phyloP scores from a whole-genome alignment of 1,140 invertebrate genomes.

The Drosophila azteca region DNA sequence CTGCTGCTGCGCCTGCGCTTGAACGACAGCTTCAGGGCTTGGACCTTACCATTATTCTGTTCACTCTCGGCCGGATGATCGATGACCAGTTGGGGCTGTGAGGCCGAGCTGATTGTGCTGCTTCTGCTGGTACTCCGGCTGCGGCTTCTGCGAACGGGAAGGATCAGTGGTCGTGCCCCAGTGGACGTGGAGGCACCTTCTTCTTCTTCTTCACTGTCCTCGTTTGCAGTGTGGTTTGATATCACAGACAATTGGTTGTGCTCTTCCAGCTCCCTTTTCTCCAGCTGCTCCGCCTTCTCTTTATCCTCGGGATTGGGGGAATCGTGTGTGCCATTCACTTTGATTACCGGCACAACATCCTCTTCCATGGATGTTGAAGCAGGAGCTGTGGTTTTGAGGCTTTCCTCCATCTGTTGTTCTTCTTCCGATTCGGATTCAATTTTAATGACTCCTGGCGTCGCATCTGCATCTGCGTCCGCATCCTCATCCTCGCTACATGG shows the following conservation, averaged over 20 bases:
- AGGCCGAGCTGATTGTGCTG: conserved; percentile 65
- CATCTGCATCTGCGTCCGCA: neutral
- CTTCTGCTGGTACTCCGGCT: conserved; percentile 34
- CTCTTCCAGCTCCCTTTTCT: conserved; percentile 12
- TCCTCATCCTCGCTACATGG: conserved; percentile 10
- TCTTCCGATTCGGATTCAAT: conserved; percentile 52
- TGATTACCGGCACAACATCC: conserved; percentile 18
- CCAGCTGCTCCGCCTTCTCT: neutral
- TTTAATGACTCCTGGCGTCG: conserved; percentile 32
- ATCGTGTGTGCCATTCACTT: conserved; percentile 58
- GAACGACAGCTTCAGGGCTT: conserved; percentile 15
- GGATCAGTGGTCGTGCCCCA: conserved; percentile 7
- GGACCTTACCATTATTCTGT: conserved; percentile 36
- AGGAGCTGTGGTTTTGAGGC: neutral
- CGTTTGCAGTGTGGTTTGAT: conserved; percentile 44
- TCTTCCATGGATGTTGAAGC: too few species aligned
- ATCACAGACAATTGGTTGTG: conserved; percentile 62
- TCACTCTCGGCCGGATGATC: conserved; percentile 68
- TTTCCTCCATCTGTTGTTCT: conserved; percentile 13
- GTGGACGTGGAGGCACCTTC: neutral
- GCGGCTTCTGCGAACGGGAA: conserved; percentile 25
- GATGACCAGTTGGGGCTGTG: conserved; percentile 67
- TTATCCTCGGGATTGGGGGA: neutral
- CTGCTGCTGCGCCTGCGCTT: conserved; percentile 43
- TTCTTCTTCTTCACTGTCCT: conserved; percentile 10